Base-by-base conservation (phyloP, 2,797 vertebrate species). In the Chelonia mydas region DNA sequence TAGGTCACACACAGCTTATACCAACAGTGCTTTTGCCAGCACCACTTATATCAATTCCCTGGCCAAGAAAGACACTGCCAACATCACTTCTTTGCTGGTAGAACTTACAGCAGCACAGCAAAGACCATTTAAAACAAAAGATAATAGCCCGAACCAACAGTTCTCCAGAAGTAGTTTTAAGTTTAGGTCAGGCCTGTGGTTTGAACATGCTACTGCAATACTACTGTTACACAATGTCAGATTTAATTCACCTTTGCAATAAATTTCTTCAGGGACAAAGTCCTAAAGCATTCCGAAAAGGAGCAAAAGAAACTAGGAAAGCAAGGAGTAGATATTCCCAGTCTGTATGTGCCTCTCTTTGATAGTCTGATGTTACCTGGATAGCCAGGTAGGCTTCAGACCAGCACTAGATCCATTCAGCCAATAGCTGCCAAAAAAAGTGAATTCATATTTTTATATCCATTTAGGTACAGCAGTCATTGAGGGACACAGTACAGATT, bases 361-460 rank as follows among this genome's bases (percentile, higher is more conserved):
- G 98, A 98, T 9, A 97, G 97, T 55, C 98, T 98, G 81, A 99
- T 98, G 97, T 98, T 99, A 97, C 98, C 98, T 0, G 98, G 98
- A 93, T 98, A 98, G 92, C 98, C 98, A 21, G 98, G 97, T 97
- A 98, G 97, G 96, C 91, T 96, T 98, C 79, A 92, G 97, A 3
- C 98, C 98, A 1, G 98, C 97, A 72, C 98, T 98, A 23, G 94
- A 96, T 19, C 98, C 98, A 74, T 97, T 98, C 55, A 98, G 91
- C 98, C 98, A 98, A 57, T 92, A 98, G 83, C 98, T 98, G 94
- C 27, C 80, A 79, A 79, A 77, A 90, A 78, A 74, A 33, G 41
- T 11, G 47, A 87, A 84, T 86, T 31, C 50, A 3, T 11, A 2
- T 11, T 5, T 45, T 81, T 82, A 81, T 82, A 82, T 57, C 25